Conservation (phyloP, 2,888 invertebrate species). For the Drosophila ustulata region DNA sequence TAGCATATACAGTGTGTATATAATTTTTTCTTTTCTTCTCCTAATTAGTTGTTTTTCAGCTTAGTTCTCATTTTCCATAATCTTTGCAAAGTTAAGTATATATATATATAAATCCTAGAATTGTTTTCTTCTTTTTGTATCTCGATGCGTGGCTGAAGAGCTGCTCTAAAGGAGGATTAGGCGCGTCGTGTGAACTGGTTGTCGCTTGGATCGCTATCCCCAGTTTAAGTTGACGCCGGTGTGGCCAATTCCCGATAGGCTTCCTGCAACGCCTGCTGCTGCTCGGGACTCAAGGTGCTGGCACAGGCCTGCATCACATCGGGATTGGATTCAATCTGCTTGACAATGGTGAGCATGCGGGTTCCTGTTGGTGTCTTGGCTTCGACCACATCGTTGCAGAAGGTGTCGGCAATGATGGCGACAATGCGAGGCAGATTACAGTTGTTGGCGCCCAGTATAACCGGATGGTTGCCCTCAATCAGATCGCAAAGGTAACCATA, state of each 20-base stretch:
- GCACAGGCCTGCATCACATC: constrained; percentile 93
- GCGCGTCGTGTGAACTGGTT: not conserved
- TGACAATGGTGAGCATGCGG: constrained; percentile 93
- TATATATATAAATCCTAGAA: constrained; percentile 45
- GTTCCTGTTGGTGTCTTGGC: constrained; percentile 90
- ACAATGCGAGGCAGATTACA: constrained; percentile 95
- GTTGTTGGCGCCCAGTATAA: constrained; percentile 94
- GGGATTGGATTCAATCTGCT: constrained; percentile 93
- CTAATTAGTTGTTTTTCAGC: constrained; percentile 38
- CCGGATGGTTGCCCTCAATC: constrained; percentile 95
- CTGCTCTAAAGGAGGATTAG: constrained; percentile 33
- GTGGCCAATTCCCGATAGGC: constrained; percentile 85
- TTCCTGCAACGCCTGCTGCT: constrained; percentile 93
- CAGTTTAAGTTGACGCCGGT: constrained; percentile 53
- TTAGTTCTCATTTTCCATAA: constrained; percentile 5
- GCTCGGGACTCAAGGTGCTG: constrained; percentile 90
- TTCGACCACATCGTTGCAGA: constrained; percentile 93
- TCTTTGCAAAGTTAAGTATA: constrained; percentile 25
- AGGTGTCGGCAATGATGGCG: constrained; percentile 95
- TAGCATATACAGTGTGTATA: constrained; percentile 28
- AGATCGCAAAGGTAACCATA: constrained; percentile 98
- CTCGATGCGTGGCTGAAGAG: constrained; percentile 20
- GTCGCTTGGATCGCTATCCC: not conserved
- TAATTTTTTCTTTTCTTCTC: constrained; percentile 1
- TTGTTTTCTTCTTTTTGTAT: constrained; percentile 4